Conservation (phyloP, 2,797 vertebrate species). For the Melanotaenia nigrans region DNA sequence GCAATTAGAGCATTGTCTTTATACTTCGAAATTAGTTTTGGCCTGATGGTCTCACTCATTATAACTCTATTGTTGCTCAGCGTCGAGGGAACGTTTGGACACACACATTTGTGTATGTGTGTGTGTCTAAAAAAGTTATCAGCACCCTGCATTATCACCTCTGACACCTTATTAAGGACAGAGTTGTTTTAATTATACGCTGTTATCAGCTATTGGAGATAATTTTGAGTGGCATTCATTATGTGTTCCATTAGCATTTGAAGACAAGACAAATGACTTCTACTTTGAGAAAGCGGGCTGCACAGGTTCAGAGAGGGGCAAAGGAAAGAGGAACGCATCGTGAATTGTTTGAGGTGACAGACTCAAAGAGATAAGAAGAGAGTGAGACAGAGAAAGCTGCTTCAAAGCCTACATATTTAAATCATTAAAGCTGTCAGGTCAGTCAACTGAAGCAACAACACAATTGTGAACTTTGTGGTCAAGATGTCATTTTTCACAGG, state of each 20-base stretch:
- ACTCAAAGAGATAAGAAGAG: slow-evolving; percentile 9
- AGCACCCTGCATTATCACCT: slow-evolving; percentile 62
- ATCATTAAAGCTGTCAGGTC: slow-evolving; percentile 12
- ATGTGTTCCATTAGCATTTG: slow-evolving; percentile 61
- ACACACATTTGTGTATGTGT: slow-evolving; percentile 23
- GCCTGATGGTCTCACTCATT: slow-evolving; percentile 60
- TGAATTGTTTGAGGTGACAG: slow-evolving; percentile 30
- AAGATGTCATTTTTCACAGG: neutral
- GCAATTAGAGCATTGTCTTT: slow-evolving; percentile 61
- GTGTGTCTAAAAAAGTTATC: slow-evolving; percentile 62
- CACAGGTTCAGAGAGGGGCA: slow-evolving; percentile 36
- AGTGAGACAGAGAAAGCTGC: slow-evolving; percentile 6
- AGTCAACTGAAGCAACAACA: neutral
- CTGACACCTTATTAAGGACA: slow-evolving; percentile 70
- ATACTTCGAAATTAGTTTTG: slow-evolving; percentile 70
- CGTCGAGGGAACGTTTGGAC: slow-evolving; percentile 50
- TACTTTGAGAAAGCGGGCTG: slow-evolving; percentile 49
- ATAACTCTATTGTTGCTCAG: slow-evolving; percentile 65
- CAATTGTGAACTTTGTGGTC: neutral
- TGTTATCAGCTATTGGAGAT: slow-evolving; percentile 63
- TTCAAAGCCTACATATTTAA: slow-evolving; percentile 17
- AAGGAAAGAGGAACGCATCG: slow-evolving; percentile 24
- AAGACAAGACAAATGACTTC: slow-evolving; percentile 66
- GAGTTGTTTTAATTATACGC: slow-evolving; percentile 76
- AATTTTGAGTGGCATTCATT: slow-evolving; percentile 72